A percentile compares a stretch with the other conserved stretches of the same genome.
Evolutionary conservation across 1,140 invertebrate species (phyloP).

Genomic region (Drosophila burlai): DNA sequence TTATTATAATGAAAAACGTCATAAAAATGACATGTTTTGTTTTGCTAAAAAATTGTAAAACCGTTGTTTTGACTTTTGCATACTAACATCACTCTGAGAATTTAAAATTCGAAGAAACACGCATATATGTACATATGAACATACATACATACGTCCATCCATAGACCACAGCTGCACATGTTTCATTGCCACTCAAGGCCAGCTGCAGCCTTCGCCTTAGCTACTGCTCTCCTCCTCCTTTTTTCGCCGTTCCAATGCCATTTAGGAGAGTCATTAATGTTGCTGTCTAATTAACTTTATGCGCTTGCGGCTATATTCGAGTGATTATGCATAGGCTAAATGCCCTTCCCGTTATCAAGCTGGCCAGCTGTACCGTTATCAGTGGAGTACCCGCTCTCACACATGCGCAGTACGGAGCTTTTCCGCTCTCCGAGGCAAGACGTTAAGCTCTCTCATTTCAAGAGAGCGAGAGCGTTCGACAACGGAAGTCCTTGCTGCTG

Average conservation of each 20-base stretch:
- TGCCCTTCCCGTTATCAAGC: slow-evolving; percentile 65
- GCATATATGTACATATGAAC: too few species aligned
- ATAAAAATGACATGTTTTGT: too few species aligned
- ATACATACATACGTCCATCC: neutral
- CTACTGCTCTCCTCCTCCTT: neutral
- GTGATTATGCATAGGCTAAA: slow-evolving; percentile 49
- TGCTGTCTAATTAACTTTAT: slow-evolving; percentile 73
- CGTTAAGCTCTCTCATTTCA: slow-evolving; percentile 48
- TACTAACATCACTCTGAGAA: too few species aligned
- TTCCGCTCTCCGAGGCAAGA: slow-evolving; percentile 1
- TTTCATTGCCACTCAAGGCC: slow-evolving; percentile 60
- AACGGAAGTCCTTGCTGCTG: slow-evolving; percentile 65
- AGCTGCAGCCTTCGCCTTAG: slow-evolving; percentile 35
- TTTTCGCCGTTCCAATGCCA: slow-evolving; percentile 43
- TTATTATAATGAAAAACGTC: too few species aligned
- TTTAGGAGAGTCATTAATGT: slow-evolving; percentile 55
- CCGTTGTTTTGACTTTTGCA: too few species aligned
- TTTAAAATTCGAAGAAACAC: too few species aligned
- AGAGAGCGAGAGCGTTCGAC: slow-evolving; percentile 1
- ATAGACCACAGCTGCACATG: slow-evolving; percentile 33
- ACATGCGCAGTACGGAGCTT: slow-evolving; percentile 56
- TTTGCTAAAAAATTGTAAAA: too few species aligned
- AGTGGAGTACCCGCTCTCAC: slow-evolving; percentile 45
- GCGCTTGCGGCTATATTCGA: slow-evolving; percentile 62
- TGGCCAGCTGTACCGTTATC: slow-evolving; percentile 77